Percentiles rank a stretch among this genome's conserved stretches.
These are phyloP conservation scores for Brachyrhaphis roseni DNA, from an alignment of 2,797 vertebrate species.

Conservation along the genomic window DNA sequence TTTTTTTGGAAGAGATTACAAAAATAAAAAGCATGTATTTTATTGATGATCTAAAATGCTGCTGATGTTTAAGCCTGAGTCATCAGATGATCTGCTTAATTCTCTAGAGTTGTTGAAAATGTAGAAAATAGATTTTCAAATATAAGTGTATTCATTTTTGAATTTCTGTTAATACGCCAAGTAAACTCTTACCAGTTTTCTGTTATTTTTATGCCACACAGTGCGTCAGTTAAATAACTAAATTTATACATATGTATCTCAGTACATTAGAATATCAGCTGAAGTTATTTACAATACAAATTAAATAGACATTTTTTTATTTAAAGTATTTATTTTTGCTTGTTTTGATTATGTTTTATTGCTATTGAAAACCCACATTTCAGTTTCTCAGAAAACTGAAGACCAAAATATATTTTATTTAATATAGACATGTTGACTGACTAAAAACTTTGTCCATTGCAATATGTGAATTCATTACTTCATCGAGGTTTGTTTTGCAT, in stretches of 20 bases:
- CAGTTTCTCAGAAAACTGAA: background rate
- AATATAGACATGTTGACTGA: background rate
- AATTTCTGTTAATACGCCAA: background rate
- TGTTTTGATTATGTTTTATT: background rate
- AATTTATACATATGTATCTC: background rate
- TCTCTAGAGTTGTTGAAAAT: slow-evolving; percentile 19
- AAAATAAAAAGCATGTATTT: slow-evolving; percentile 3
- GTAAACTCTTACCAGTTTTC: background rate
- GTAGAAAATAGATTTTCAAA: slow-evolving; percentile 3
- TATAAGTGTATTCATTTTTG: background rate
- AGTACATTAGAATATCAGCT: background rate
- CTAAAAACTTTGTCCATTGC: background rate
- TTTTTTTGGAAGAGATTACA: slow-evolving; percentile 6
- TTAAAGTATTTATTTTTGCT: background rate
- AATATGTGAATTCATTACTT: background rate
- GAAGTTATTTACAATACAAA: background rate
- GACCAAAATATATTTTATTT: background rate
- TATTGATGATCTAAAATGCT: slow-evolving; percentile 2
- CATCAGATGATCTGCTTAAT: background rate
- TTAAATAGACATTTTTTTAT: background rate
- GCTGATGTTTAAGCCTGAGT: slow-evolving; percentile 1
- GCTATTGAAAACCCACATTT: background rate
- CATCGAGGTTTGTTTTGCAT: background rate
- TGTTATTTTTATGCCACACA: background rate
- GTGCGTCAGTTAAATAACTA: background rate